Base-by-base conservation (phyloP, 35 echinoderm and acorn worm species). In the Ophiothrix spiculata region DNA sequence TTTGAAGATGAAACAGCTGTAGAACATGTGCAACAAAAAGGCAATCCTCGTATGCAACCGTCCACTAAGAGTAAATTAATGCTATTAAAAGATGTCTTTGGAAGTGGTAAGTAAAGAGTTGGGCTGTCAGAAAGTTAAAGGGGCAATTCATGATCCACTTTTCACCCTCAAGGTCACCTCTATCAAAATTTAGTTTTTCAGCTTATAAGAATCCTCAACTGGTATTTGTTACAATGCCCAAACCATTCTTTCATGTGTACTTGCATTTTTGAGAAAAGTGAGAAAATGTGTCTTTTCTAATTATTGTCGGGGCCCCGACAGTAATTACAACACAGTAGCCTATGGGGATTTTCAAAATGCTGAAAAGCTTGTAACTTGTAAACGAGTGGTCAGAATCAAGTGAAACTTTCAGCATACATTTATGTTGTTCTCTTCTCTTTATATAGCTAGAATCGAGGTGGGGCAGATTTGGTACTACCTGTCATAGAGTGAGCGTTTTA, bases 1-100 rank as follows among this genome's bases (percentile, higher is more conserved):
- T 94, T 99, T 84, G 96, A 99, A 17, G 96, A 99, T 89, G 96
- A 99, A 84, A 99, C 96, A 23, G 86, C 89, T 1, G 92, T 99
- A 12, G 96, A 99, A 63, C 91, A 93, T 35, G 86, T 99, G 6
- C 86, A 99, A 40, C 81, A 89, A 40, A 84, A 77, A 75, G 75
- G 77, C 21, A 49, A 42, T 34, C 32, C 39, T 0, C 33, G 17
- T 81, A 87, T 32, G 16, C 40, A 16, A 79, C 56, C 80, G 40
- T 37, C 11, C 76, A 77, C 21, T 36, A 78, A 78, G 37, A 37
- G 54, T 33, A 94, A 78, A 54, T 91, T 86, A 86, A 64, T 82
- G 73, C 74, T 99, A 82, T 83, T 99, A 38, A 78, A 64, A 80
- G 96, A 99, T 39, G 96, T 99, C 36, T 99, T 99, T 84, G 96